These are phyloP conservation scores for Schlechtendalia chinensis DNA, from an alignment of 1,140 invertebrate genomes.

Conservation along the genomic window DNA sequence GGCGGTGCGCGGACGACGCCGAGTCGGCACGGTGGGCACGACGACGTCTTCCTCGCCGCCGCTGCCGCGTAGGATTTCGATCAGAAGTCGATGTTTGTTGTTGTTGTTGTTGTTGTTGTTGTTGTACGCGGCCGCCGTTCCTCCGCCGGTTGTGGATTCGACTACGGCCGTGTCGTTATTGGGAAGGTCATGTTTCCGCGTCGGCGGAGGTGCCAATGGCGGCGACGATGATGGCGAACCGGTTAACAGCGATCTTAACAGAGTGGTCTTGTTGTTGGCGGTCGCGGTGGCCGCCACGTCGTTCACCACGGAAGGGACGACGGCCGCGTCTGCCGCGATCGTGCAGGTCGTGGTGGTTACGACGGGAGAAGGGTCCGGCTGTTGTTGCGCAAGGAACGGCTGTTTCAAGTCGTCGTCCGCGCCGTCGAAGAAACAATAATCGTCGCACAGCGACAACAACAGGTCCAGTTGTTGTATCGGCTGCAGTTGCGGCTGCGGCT, in stretches of 20 bases:
- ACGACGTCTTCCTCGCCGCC: neutral
- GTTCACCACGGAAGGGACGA: neutral
- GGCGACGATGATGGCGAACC: neutral
- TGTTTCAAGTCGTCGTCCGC: neutral
- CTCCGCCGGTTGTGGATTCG: conserved; percentile 1
- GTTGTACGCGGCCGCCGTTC: neutral
- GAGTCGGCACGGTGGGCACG: neutral
- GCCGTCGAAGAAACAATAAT: neutral
- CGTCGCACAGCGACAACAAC: conserved; percentile 21
- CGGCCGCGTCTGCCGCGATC: neutral
- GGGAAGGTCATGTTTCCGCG: neutral
- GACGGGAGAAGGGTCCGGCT: neutral
- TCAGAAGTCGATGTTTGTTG: conserved; percentile 13
- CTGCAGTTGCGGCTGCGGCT: neutral
- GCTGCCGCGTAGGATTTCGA: conserved; percentile 9
- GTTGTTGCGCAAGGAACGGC: neutral
- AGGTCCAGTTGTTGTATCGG: conserved; percentile 18
- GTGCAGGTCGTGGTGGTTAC: neutral
- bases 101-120: neutral
- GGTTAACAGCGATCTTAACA: neutral
- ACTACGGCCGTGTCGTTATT: neutral
- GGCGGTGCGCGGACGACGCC: neutral
- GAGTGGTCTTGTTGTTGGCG: conserved; percentile 4
- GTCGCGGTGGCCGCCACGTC: neutral
- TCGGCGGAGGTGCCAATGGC: neutral